Evolutionary conservation across 2,888 invertebrate species (phyloP), one percentile per base, ranked within the genome.

Genomic region (Ochropacha duplaris): DNA sequence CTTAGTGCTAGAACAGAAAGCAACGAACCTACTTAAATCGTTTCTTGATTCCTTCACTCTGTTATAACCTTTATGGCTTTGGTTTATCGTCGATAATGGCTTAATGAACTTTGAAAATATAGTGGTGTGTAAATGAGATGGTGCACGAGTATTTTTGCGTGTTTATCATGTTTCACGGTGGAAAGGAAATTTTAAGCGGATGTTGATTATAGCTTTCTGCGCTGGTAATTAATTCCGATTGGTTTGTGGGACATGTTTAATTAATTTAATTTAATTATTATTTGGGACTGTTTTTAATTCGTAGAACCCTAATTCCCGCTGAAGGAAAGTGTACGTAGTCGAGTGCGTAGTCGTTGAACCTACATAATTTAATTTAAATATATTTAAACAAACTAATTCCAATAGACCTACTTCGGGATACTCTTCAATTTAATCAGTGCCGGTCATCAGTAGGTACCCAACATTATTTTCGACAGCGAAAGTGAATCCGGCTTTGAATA

Each of bases 401-500:
- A 44, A 44, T 44, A 44, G 19, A n/a, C 44, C 44, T 19, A 44
- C 44, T 19, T 44, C 44, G n/a, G 16, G 9, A 44, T 44, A 64
- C 74, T 66, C 68, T 66, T 69, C 55, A 56, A 60, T 58, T 61
- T 76, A 78, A 84, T 84, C 84, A 74, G 65, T 62, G 59, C 59
- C 62, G 57, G 69, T 70, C 74, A 81, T 83, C 83, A 69, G 66
- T 60, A 64, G 68, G 66, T 60, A 64, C 65, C 66, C 63, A 70
- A 66, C 67, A 71, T 76, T 69, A 72, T 71, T 68, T 74, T 70
- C 67, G 72, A 74, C 64, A 44, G 88, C 87, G 90, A 92, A 92
- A 92, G 92, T 89, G 81, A 81, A 78, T 79, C 78, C 79, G 81
- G 77, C 76, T 86, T 84, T 78, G 82, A 88, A 89, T 87, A 85